Percentiles rank a stretch among this genome's conserved stretches.
Evolutionary conservation across 35 echinoderm and acorn worm species (phyloP).

Genomic region (Apostichopus parvimensis): DNA sequence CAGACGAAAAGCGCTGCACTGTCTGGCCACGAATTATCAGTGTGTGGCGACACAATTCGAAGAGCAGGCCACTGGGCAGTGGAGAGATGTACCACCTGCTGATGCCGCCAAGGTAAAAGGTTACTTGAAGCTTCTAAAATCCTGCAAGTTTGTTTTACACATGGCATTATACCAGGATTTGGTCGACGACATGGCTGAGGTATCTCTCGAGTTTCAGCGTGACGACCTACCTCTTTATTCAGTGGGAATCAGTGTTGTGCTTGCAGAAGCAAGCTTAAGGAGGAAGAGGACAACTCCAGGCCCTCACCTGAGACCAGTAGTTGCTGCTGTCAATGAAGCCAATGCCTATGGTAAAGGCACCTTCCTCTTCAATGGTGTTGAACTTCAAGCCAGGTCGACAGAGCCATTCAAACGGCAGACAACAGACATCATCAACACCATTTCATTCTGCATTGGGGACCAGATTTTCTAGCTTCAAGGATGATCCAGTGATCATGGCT

Average conservation of each 20-base stretch:
- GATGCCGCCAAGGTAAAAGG: conserved; percentile 72
- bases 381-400: too few relatives aligned
- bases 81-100: conserved; percentile 48
- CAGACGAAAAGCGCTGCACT: conserved; percentile 51
- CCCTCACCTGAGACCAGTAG: too few relatives aligned
- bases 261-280: too few relatives aligned
- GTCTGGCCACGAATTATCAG: conserved; percentile 48
- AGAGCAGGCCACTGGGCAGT: conserved; percentile 39
- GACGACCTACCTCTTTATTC: conserved; percentile 26
- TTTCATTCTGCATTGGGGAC: too few relatives aligned
- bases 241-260: background rate
- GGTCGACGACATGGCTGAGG: conserved; percentile 40
- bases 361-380: too few relatives aligned
- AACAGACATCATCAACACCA: too few relatives aligned
- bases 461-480: too few relatives aligned
- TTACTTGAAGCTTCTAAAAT: conserved; percentile 42
- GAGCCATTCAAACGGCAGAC: too few relatives aligned
- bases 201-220: conserved; percentile 45
- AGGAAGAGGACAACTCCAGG: too few relatives aligned
- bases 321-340: too few relatives aligned
- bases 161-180: conserved; percentile 47
- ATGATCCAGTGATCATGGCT: too few relatives aligned
- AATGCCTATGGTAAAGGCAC: too few relatives aligned
- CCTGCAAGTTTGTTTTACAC: conserved; percentile 43
- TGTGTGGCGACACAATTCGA: conserved; percentile 37